phyloP scores from a whole-genome alignment of 2,888 invertebrate genomes.

The Drosophila leonis region DNA sequence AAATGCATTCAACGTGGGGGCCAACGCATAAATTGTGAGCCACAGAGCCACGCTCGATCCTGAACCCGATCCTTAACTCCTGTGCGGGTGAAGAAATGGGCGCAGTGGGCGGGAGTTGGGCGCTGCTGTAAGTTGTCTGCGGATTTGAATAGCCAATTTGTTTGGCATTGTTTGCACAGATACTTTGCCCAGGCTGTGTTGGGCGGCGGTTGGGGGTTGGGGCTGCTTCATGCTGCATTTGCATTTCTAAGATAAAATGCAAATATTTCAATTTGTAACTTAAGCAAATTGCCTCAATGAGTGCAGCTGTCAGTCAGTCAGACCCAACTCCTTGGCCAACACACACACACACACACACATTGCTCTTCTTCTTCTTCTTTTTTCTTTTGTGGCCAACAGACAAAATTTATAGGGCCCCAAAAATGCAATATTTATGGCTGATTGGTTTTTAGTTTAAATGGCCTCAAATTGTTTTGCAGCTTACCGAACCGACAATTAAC shows the following conservation, averaged over 20 bases:
- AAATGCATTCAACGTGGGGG: constrained; percentile 76
- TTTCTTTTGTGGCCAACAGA: constrained; percentile 1
- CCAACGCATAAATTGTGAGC: constrained; percentile 75
- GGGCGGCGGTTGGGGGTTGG: background rate
- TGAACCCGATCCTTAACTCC: constrained; percentile 24
- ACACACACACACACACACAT: constrained; percentile 10
- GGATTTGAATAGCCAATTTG: constrained; percentile 83
- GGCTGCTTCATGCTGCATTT: constrained; percentile 50
- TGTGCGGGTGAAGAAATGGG: constrained; percentile 6
- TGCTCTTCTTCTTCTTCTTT: background rate
- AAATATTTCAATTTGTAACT: constrained; percentile 84
- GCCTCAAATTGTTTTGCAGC: constrained; percentile 38
- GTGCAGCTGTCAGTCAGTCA: constrained; percentile 81
- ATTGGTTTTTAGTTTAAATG: constrained; percentile 67
- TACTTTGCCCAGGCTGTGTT: constrained; percentile 39
- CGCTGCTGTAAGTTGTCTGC: constrained; percentile 60
- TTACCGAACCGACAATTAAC: constrained; percentile 65
- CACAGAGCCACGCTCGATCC: constrained; percentile 21
- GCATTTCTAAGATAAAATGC: constrained; percentile 83
- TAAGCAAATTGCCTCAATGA: constrained; percentile 83
- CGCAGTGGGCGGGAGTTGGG: background rate
- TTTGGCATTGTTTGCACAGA: constrained; percentile 82
- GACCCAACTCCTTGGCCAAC: constrained; percentile 9
- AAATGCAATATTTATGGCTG: constrained; percentile 64
- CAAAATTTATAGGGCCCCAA: constrained; percentile 34